These are phyloP conservation scores for Pangasius mekongensis DNA, from an alignment of 2,797 vertebrate species.

Conservation along the genomic window DNA sequence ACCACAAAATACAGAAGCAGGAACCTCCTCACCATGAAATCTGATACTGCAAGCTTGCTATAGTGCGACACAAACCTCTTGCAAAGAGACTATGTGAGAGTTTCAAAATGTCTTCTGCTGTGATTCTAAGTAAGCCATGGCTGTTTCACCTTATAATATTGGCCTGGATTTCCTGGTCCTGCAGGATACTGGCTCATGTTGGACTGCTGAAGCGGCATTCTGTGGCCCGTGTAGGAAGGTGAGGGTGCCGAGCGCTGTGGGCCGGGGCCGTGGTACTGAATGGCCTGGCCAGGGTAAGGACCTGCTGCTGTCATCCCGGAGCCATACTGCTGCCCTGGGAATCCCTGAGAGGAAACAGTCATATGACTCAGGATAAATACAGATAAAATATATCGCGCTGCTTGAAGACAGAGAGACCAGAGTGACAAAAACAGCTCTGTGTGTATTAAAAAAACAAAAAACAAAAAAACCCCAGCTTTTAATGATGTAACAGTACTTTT, in stretches of 20 bases:
- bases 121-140: not conserved
- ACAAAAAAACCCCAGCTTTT: too few relatives aligned
- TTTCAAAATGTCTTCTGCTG: not conserved
- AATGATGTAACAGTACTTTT: not conserved
- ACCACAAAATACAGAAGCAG: conserved; percentile 38
- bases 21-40: conserved; percentile 49
- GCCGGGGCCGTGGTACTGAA: conserved; percentile 81
- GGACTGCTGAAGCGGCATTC: conserved; percentile 82
- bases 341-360: conserved; percentile 62
- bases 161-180: conserved; percentile 76
- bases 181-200: conserved; percentile 82
- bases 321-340: conserved; percentile 74
- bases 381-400: not conserved
- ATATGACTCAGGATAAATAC: not conserved
- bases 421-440: not conserved
- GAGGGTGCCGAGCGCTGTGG: conserved; percentile 85
- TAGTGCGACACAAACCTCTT: not conserved
- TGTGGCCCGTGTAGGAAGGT: conserved; percentile 84
- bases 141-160: conserved; percentile 69
- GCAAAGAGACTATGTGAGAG: not conserved
- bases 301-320: conserved; percentile 68
- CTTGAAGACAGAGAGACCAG: not conserved
- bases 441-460: too few relatives aligned
- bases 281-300: conserved; percentile 81
- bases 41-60: conserved; percentile 8